Base-by-base conservation (phyloP, 2,113 vertebrate genomes). In the Poeciliopsis retropinna region DNA sequence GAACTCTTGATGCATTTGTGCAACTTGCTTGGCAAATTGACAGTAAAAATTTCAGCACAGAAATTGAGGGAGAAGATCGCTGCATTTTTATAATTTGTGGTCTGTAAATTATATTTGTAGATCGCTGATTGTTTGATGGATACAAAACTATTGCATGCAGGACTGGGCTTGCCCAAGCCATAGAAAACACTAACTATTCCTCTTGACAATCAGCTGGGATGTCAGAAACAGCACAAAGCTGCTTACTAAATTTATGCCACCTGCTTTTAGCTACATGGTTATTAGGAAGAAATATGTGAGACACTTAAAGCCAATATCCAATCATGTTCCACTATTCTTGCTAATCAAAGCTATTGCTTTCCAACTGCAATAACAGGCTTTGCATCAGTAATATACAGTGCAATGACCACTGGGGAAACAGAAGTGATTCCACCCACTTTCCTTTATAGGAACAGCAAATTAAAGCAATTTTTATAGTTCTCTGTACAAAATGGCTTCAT, bases 401-500 rank as follows among this genome's bases (percentile, higher is more conserved):
- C 72, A 41, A 65, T 27, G 73, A 67, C 83, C 64, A 75, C 79
- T 66, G 47, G 79, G 83, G 77, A 86, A 75, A 71, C 32, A 73
- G 51, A 70, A 91, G 74, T 87, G 85, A 92, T 90, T 82, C 31
- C 44, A 70, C 79, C 70, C 32, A 72, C 65, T 66, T 73, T 63
- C 37, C 73, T 73, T 72, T 74, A 37, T 76, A 67, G 69, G 54
- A 78, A 70, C 37, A 25, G 83, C 61, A 77, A 90, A 92, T 76
- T 79, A 88, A 82, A 84, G 65, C 61, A 47, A 47, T 17, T 47
- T 47, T 47, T 47, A 47, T 47, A 17, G 5, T 19, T 47, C 44
- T 47, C 14, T 47, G 44, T 47, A 19, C 5, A 19, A 19, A 19
- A 47, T 15, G 44, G 44, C 44, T 47, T 47, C 19, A 47, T 47